Evolutionary conservation across 2,113 vertebrate genomes (phyloP), one percentile per base, ranked within the genome.

Genomic region (Gymnorhina tibicen): DNA sequence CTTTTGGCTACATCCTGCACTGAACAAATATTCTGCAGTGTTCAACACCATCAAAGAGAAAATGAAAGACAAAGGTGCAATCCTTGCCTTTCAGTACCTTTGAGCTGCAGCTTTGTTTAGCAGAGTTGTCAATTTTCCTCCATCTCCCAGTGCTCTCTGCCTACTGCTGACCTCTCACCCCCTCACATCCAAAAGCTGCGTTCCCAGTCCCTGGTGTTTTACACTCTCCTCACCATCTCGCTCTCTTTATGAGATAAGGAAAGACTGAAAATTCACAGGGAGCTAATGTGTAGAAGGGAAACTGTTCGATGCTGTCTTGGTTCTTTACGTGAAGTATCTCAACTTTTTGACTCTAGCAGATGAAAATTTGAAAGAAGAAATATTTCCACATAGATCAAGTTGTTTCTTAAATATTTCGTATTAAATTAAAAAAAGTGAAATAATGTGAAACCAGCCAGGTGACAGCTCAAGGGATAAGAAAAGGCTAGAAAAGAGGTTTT

Each of bases 41-140:
- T 89, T 90, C 63, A 79, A 70, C 66, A 59, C 67, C 85, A 93
- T 92, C 91, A 97, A 70, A 97, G 94, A 78, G 30, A 53, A 78
- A 60, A 82, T 21, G 66, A 91, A 82, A 95, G 75, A 47, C 41
- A 75, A 66, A 91, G 91, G 62, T 67, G 95, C 84, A 86, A 53
- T 96, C 84, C 82, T 95, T 89, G 53, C 58, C 77, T 96, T 79
- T 72, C 87, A 49, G 7, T 30, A 27, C 52, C 93, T 92, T 72
- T 60, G 72, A 47, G 87, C 75, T 74, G 60, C 85, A 95, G 52
- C 76, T 95, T 87, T 84, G 58, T 56, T 91, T 72, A 32, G 79
- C 89, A 59, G 95, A 89, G 92, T 88, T 94, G 68, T 95, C 83
- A 96, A 44, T 87, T 93, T 81, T 73, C 87, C 88, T 90, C 89